Conservation (phyloP, 2,797 vertebrate genomes). For the Schizopygopsis malacanthus region DNA sequence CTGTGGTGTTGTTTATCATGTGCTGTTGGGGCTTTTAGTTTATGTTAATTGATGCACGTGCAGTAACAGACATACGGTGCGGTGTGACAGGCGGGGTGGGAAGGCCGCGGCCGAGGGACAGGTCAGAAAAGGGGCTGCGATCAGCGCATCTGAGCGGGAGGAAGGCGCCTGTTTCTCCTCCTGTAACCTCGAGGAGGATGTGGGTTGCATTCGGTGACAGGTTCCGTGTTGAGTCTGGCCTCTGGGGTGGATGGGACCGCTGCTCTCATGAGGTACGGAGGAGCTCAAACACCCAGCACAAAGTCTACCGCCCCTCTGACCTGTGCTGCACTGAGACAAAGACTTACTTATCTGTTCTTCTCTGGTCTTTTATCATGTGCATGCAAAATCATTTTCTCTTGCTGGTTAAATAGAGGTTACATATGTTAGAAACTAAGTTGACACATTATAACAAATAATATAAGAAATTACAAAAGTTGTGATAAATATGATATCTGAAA, state of each 20-base stretch:
- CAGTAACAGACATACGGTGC: conserved; percentile 62
- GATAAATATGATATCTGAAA: neutral
- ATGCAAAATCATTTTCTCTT: neutral
- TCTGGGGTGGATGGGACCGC: conserved; percentile 67
- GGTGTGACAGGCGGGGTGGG: conserved; percentile 61
- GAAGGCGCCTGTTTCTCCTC: conserved; percentile 69
- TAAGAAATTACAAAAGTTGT: neutral
- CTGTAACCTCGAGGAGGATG: conserved; percentile 70
- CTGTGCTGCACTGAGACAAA: conserved; percentile 45
- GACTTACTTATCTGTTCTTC: neutral
- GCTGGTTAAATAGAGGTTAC: neutral
- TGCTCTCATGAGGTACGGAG: conserved; percentile 59
- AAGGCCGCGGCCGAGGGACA: conserved; percentile 63
- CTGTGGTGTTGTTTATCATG: conserved; percentile 47
- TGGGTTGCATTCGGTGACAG: conserved; percentile 74
- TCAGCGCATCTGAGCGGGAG: conserved; percentile 65
- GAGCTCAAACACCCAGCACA: conserved; percentile 67
- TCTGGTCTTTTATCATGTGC: conserved; percentile 5
- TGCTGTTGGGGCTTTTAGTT: conserved; percentile 56
- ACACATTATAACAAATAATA: neutral
- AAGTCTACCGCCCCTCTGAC: conserved; percentile 71
- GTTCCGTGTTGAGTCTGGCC: conserved; percentile 72
- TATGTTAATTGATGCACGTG: conserved; percentile 67
- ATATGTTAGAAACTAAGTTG: neutral
- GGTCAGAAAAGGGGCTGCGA: conserved; percentile 54